phyloP scores from a whole-genome alignment of 2,113 vertebrate genomes.

The Tapirus terrestris region DNA sequence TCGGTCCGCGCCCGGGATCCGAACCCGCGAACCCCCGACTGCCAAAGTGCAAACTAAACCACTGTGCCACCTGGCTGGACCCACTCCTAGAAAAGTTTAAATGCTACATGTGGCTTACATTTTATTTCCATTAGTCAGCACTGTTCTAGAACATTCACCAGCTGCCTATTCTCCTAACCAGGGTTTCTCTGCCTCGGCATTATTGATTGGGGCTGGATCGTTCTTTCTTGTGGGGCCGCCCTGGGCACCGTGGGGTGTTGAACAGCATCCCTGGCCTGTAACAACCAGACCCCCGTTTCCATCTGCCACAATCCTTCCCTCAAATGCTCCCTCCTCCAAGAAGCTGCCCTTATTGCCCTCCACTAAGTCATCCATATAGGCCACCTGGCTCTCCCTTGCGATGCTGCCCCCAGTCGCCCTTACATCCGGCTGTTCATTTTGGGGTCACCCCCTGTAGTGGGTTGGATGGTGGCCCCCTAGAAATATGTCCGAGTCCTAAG shows the following conservation, averaged over 20 bases:
- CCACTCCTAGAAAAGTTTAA: too few relatives aligned
- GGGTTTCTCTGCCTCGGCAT: neutral
- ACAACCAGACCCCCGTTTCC: neutral
- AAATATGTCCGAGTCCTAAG: neutral
- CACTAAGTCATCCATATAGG: fast-evolving
- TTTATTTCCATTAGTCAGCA: neutral
- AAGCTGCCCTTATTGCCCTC: neutral
- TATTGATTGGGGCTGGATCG: neutral
- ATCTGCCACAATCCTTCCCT: neutral
- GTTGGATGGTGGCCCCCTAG: neutral
- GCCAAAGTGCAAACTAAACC: too few relatives aligned
- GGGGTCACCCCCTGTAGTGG: neutral
- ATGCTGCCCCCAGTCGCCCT: fast-evolving
- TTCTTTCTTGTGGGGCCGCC: neutral
- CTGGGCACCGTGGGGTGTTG: neutral
- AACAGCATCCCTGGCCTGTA: neutral
- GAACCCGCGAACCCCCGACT: too few relatives aligned
- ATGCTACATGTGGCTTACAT: too few relatives aligned
- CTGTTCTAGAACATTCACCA: neutral
- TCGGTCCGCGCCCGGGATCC: too few relatives aligned
- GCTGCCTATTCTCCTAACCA: neutral
- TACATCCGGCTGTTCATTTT: neutral
- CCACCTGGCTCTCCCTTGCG: neutral
- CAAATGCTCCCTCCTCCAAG: neutral
- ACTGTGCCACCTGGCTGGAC: too few relatives aligned